Percentiles rank a stretch among this genome's conserved stretches.
Conservation (phyloP, 2,113 vertebrate species). For the Lagenorhynchus albirostris region DNA sequence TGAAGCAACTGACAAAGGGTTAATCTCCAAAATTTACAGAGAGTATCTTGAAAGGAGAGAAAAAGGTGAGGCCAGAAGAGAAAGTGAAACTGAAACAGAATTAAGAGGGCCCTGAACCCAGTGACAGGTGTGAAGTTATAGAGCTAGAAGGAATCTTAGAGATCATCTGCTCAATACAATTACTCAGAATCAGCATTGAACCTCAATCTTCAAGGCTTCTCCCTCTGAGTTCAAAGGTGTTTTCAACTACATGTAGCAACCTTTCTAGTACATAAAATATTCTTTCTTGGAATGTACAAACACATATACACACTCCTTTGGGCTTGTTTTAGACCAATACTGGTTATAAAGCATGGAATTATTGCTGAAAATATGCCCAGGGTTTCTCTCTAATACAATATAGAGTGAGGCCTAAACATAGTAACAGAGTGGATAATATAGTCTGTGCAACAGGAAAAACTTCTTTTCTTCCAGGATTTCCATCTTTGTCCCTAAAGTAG, state of each 20-base stretch:
- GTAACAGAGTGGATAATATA: neutral
- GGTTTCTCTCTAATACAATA: neutral
- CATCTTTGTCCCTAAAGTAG: neutral
- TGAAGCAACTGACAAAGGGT: too few relatives aligned
- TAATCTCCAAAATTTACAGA: neutral
- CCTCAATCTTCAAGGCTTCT: neutral
- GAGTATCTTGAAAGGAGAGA: neutral
- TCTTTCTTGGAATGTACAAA: neutral
- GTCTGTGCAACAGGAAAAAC: neutral
- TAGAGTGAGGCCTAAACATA: neutral
- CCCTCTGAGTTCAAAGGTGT: neutral
- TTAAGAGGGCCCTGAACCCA: neutral
- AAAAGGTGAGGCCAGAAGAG: neutral
- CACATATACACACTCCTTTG: neutral
- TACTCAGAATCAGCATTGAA: neutral
- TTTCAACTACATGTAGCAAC: neutral
- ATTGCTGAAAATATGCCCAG: neutral
- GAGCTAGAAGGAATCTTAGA: neutral
- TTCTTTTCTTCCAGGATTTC: neutral
- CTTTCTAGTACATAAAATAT: neutral
- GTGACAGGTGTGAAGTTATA: neutral
- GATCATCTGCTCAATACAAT: neutral
- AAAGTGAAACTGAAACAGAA: neutral
- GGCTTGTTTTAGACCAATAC: neutral
- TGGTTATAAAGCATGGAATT: neutral